Conservation (phyloP, 1,140 invertebrate species). For the Fopius arisanus region DNA sequence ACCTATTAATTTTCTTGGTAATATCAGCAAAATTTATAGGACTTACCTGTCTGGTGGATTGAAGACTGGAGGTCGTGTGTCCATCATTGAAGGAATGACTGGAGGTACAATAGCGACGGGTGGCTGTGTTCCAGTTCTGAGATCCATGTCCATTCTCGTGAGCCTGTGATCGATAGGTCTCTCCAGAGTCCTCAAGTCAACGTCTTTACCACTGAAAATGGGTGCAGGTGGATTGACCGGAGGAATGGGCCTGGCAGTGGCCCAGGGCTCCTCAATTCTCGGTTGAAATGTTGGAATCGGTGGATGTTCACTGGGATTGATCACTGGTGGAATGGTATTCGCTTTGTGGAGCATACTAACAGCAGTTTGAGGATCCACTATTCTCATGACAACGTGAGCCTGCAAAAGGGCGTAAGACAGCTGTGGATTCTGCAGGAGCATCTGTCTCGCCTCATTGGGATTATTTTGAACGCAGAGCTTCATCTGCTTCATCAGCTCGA, state of each 20-base stretch:
- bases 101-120: conserved; percentile 68
- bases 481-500: conserved; percentile 99
- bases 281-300: conserved; percentile 46
- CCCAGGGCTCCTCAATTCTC: conserved; percentile 60
- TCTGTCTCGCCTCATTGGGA: conserved; percentile 87
- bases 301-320: conserved; percentile 71
- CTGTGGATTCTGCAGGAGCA: conserved; percentile 99
- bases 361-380: conserved; percentile 95
- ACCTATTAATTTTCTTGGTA: conserved; percentile 19
- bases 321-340: conserved; percentile 76
- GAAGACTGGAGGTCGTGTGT: conserved; percentile 48
- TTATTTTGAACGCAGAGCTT: conserved; percentile 91
- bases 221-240: conserved; percentile 52
- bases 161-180: conserved; percentile 66
- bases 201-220: conserved; percentile 64
- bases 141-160: conserved; percentile 70
- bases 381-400: conserved; percentile 97
- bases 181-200: conserved; percentile 68
- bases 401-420: conserved; percentile 96
- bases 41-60: conserved; percentile 57
- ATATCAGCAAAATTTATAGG: conserved; percentile 9
- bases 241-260: conserved; percentile 39
- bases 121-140: conserved; percentile 65
- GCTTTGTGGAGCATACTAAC: conserved; percentile 90
- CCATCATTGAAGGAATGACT: conserved; percentile 46